Evolutionary conservation across 2,113 vertebrate species (phyloP).

Genomic region (Pelvicachromis taeniatus): DNA sequence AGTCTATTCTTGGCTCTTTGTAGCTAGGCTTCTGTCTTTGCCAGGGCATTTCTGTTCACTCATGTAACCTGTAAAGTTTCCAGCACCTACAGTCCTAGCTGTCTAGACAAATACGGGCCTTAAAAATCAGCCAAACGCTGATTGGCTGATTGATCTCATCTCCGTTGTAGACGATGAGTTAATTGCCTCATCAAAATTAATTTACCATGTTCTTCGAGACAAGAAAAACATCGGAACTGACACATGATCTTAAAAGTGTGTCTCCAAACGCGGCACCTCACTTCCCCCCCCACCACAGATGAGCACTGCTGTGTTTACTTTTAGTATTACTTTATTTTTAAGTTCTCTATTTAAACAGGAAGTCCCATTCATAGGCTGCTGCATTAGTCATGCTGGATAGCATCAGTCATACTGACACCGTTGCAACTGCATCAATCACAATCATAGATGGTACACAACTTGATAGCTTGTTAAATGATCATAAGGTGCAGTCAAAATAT

Average conservation of each 20-base stretch:
- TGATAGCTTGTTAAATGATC: neutral
- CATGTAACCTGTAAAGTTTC: neutral
- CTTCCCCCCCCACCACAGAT: neutral
- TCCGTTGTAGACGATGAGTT: slow-evolving; percentile 21
- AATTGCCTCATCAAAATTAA: slow-evolving; percentile 47
- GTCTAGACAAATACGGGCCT: neutral
- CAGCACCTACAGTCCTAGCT: neutral
- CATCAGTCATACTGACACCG: neutral
- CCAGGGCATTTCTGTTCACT: neutral
- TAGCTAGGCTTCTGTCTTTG: neutral
- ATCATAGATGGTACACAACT: neutral
- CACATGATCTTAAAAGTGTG: neutral
- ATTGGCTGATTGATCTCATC: slow-evolving; percentile 43
- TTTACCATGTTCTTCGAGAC: slow-evolving; percentile 6
- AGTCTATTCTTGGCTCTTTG: neutral
- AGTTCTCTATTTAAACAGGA: neutral
- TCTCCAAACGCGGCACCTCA: rapidly evolving
- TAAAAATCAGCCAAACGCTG: slow-evolving; percentile 37
- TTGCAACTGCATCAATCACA: neutral
- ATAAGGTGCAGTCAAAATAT: neutral
- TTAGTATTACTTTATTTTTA: neutral
- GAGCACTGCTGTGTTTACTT: neutral
- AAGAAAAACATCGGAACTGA: slow-evolving; percentile 27
- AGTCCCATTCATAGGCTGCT: neutral
- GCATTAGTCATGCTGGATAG: neutral